Percentiles rank a stretch among this genome's conserved stretches.
These are phyloP conservation scores for Asarcornis scutulata DNA, from an alignment of 2,113 vertebrate genomes.

Conservation along the genomic window DNA sequence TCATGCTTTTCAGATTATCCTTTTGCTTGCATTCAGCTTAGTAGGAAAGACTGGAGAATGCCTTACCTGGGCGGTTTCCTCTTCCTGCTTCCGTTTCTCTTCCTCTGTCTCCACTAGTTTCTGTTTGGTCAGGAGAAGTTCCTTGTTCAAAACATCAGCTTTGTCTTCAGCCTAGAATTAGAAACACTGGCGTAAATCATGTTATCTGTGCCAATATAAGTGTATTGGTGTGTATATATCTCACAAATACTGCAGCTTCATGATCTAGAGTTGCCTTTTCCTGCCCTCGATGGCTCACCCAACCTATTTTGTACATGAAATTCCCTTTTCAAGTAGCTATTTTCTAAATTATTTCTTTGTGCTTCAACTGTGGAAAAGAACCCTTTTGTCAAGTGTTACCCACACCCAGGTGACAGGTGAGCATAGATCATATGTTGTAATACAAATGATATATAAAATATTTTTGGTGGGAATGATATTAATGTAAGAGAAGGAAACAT, in stretches of 20 bases:
- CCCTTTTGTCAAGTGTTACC: neutral
- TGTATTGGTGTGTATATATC: rapidly evolving
- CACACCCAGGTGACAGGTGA: neutral
- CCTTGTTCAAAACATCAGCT: conserved; percentile 95
- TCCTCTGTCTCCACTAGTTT: conserved; percentile 95
- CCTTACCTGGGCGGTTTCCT: conserved; percentile 93
- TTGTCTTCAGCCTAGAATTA: conserved; percentile 93
- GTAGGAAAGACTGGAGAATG: neutral
- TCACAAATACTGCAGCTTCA: neutral
- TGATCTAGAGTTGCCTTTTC: neutral
- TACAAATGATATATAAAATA: rapidly evolving
- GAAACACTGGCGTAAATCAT: neutral
- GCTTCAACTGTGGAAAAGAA: neutral
- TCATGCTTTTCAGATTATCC: neutral
- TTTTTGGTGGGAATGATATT: neutral
- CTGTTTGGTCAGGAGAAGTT: conserved; percentile 94
- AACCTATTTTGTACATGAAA: neutral
- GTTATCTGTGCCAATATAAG: neutral
- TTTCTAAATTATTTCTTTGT: neutral
- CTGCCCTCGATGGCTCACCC: neutral
- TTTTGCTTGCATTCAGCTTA: neutral
- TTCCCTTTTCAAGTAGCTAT: neutral
- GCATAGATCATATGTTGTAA: neutral
- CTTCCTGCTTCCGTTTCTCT: conserved; percentile 93
- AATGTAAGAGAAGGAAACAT: neutral